Conservation (phyloP, 1,140 invertebrate species). For the Nixonia krombeini region DNA sequence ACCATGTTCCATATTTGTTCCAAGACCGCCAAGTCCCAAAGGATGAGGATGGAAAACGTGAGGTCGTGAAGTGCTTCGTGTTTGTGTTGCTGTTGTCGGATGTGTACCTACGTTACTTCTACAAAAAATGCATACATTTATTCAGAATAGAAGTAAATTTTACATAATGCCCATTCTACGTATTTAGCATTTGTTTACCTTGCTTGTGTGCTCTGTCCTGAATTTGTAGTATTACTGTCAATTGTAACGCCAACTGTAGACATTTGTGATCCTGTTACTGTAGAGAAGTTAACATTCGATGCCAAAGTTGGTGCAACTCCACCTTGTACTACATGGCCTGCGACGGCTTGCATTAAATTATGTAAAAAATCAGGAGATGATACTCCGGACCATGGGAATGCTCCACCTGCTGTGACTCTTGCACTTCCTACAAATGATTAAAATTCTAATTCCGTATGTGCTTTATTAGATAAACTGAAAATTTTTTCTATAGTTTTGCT, state of each 20-base stretch:
- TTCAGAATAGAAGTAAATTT: slow-evolving; percentile 2
- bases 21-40: slow-evolving; percentile 53
- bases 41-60: slow-evolving; percentile 72
- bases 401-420: slow-evolving; percentile 18
- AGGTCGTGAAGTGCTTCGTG: slow-evolving; percentile 76
- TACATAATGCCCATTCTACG: no score
- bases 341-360: slow-evolving; percentile 76
- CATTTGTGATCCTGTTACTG: background rate
- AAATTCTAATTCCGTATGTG: slow-evolving; percentile 2
- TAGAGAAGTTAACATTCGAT: slow-evolving; percentile 28
- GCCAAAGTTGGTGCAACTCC: slow-evolving; percentile 35
- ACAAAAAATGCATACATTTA: slow-evolving; percentile 27
- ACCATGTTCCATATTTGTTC: slow-evolving; percentile 63
- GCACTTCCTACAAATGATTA: slow-evolving; percentile 32
- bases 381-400: slow-evolving; percentile 53
- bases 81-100: slow-evolving; percentile 78
- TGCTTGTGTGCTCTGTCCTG: slow-evolving; percentile 73
- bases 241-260: slow-evolving; percentile 2
- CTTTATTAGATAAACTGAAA: no score
- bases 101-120: slow-evolving; percentile 76
- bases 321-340: slow-evolving; percentile 53
- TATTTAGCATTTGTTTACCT: slow-evolving; percentile 56
- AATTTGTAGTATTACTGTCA: slow-evolving; percentile 47
- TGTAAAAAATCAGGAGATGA: slow-evolving; percentile 73
- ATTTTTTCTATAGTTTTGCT: background rate